Base-by-base conservation (phyloP, 2,888 invertebrate species). In the Eilema depressum region DNA sequence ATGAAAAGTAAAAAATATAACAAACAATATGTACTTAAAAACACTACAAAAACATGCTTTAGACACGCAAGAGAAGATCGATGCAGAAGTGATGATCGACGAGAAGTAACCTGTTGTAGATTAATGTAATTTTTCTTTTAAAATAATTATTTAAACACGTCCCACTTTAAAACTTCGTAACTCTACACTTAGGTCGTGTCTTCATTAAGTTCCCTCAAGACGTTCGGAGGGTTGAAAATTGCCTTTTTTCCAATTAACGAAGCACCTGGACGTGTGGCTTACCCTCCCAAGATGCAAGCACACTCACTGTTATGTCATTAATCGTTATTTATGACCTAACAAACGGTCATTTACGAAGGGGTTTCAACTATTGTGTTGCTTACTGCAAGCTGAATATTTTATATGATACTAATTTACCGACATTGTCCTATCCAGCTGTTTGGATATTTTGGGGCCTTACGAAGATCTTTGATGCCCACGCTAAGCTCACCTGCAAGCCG, bases 181-280 rank as follows among this genome's bases (percentile, higher is more conserved):
- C 73, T 88, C 90, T 91, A 82, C 33, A n/a, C 14, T 41, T 47
- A 80, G 72, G 78, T 75, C 73, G 79, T 77, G 81, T 86, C 88
- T 90, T 85, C 82, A 85, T 86, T 86, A 84, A 77, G 63, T 68
- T 62, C 69, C 76, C 70, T 76, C 47, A 74, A 82, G 76, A 68
- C 73, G 71, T 67, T 73, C 76, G 78, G 75, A 78, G 86, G 89
- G 88, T 81, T 80, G 83, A 80, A 91, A 91, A 90, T 91, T 90
- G 84, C 77, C 88, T 89, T 90, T 92, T 92, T 88, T 89, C 91
- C 91, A 92, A 92, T 93, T 91, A 87, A 86, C 69, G 53, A 78
- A 71, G 76, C 93, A 93, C 91, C 93, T 93, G 93, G 92, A 85
- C 47, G 77, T 74, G 89, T 88, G 85, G 79, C 73, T 80, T 89